Base-by-base conservation (phyloP, 2,797 vertebrate species). In the Argentina silus region DNA sequence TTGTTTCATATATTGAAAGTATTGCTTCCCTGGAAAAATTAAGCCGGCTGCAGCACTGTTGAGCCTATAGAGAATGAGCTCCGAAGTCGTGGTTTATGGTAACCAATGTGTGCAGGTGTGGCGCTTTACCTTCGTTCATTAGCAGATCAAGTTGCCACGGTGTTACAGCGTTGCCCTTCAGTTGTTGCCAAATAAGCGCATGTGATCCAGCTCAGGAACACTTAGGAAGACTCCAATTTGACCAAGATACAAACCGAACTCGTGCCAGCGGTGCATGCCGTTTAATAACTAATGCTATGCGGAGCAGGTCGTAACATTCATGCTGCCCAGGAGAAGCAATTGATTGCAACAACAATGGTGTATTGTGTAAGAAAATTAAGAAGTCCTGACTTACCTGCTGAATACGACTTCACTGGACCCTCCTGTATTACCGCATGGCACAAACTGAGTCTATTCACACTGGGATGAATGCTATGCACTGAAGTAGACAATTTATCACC, bases 351-450 rank as follows among this genome's bases (percentile, higher is more conserved):
- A 36, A 36, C 27, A 36, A 36, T 36, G 27, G 27, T 2, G 27
- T 36, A 36, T 27, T 53, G 47, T 36, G 14, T 3, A 27, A 15
- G n/a, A 11, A 15, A 17, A 42, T 5, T 3, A 3, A 53, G 21
- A 19, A 12, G 8, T 15, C 11, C 21, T 14, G 19, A 15, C 65
- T 87, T 81, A 90, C 89, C 89, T 88, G 86, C 76, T 78, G 77
- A 60, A 67, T 73, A 2, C 70, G 23, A 67, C 75, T 78, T 79
- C 79, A 72, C 69, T 21, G 7, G 65, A 21, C 23, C 81, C 72
- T 0, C 53, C 4, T 45, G 75, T 23, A 82, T 61, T 79, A 69
- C 51, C 59, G 73, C 87, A 88, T 89, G 85, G 82, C 81, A 80
- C 81, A 44, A 9, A 23, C 0, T 6, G 0, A 23, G 7, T 2